A percentile compares a stretch with the other conserved stretches of the same genome.
These are phyloP conservation scores for Prionace glauca DNA, from an alignment of 2,797 vertebrate species.

Conservation along the genomic window DNA sequence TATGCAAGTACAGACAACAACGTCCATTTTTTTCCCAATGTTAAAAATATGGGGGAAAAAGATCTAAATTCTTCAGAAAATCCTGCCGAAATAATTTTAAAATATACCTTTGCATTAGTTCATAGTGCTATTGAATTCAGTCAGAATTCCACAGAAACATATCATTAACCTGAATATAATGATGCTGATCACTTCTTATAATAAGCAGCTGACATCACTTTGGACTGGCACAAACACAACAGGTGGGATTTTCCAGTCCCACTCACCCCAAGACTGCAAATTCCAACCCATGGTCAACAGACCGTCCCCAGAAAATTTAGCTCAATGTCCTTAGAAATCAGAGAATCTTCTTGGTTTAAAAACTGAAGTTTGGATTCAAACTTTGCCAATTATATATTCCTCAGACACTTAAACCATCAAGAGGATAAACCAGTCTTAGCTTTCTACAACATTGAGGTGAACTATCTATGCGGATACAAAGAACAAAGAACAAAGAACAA, in stretches of 20 bases:
- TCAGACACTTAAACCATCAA: no score
- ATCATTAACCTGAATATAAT: neutral
- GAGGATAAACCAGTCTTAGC: no score
- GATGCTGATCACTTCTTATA: neutral
- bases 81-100: neutral
- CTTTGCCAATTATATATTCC: no score
- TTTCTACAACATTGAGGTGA: no score
- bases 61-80: neutral
- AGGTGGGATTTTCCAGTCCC: no score
- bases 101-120: neutral
- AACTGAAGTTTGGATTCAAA: neutral
- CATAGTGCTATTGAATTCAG: neutral
- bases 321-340: neutral
- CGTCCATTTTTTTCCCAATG: neutral
- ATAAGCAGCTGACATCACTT: neutral
- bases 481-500: no score
- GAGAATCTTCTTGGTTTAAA: neutral
- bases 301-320: no score
- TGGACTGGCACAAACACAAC: neutral
- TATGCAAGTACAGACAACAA: neutral
- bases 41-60: neutral
- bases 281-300: no score
- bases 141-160: neutral
- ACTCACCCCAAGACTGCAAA: no score
- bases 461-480: no score